These are phyloP conservation scores for Trematomus bernacchii DNA, from an alignment of 2,797 vertebrate species.

Conservation along the genomic window DNA sequence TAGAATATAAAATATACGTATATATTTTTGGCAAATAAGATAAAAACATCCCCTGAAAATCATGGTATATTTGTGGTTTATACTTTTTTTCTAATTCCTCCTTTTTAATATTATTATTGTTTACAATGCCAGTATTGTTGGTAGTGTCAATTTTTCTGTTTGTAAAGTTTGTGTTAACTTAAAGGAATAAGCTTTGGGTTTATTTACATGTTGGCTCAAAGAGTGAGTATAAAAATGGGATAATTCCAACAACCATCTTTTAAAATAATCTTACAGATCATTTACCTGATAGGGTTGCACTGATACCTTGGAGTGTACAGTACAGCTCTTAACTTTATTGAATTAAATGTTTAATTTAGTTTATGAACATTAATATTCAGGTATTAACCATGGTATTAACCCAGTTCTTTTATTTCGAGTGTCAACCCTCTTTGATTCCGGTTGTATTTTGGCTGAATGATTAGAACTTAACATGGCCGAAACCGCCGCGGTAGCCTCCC, in stretches of 20 bases:
- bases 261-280: accelerated
- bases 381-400: no score
- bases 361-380: accelerated
- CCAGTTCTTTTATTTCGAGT: not conserved
- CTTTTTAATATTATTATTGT: no score
- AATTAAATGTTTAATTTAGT: no score
- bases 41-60: accelerated
- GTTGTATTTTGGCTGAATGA: not conserved
- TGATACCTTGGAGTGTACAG: accelerated
- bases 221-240: not conserved
- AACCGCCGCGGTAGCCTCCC: slow-evolving; percentile 57
- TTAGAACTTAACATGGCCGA: slow-evolving; percentile 3
- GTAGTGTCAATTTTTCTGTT: not conserved
- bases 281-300: not conserved
- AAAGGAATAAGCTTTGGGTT: not conserved
- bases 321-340: not conserved
- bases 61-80: not conserved
- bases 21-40: not conserved
- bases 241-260: not conserved
- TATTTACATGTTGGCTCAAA: not conserved
- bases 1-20: no score
- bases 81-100: not conserved
- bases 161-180: not conserved
- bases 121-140: no score
- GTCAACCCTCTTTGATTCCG: slow-evolving; percentile 9